A percentile compares a stretch with the other conserved stretches of the same genome.
Conservation (phyloP, 2,888 invertebrate genomes). For the Noctua pronuba region DNA sequence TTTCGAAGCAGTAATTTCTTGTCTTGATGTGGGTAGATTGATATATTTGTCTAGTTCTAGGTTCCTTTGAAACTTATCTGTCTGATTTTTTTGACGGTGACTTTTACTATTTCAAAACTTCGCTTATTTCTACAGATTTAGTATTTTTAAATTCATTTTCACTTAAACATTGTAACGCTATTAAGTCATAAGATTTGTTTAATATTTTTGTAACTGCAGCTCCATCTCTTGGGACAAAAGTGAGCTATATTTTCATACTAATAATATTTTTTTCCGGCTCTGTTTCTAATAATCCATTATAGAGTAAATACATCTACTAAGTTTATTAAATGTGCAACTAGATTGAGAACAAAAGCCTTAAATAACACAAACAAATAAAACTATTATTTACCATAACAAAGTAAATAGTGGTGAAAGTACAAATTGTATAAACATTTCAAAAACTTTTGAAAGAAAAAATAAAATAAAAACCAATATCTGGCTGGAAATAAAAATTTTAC, state of each 20-base stretch:
- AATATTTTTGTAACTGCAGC: not conserved
- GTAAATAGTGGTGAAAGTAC: not conserved
- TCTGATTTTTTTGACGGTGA: not conserved
- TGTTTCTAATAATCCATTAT: not conserved
- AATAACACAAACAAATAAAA: not conserved
- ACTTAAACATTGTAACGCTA: not conserved
- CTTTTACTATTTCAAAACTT: too few species aligned
- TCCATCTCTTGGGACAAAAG: constrained; percentile 8
- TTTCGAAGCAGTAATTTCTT: constrained; percentile 4
- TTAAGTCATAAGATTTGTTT: not conserved
- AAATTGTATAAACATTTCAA: not conserved
- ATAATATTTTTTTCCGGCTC: not conserved
- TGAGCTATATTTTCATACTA: not conserved
- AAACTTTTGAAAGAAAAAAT: not conserved
- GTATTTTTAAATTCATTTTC: not conserved
- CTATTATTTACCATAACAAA: too few species aligned
- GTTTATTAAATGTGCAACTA: not conserved
- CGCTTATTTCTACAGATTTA: not conserved
- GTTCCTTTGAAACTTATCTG: not conserved
- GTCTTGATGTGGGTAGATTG: constrained; percentile 12
- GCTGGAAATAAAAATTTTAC: not conserved
- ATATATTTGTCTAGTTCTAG: constrained; percentile 1
- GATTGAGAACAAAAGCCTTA: not conserved
- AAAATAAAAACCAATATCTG: not conserved
- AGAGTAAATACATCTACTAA: not conserved